These are phyloP conservation scores for Pseudomyrmex pallidus DNA, from an alignment of 1,140 invertebrate genomes.

Conservation along the genomic window DNA sequence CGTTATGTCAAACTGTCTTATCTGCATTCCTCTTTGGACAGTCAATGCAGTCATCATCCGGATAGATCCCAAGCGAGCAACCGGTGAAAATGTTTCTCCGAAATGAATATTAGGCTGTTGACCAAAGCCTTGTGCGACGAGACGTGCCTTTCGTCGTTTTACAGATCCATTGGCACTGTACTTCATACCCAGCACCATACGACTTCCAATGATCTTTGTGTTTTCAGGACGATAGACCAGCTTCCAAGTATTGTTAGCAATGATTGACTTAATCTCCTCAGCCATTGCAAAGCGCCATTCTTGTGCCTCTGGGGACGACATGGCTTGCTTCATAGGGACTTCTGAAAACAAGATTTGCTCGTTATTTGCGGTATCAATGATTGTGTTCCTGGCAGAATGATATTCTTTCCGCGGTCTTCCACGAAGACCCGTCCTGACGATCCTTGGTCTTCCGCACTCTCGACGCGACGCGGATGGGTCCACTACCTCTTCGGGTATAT, in stretches of 20 bases:
- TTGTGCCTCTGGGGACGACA: not conserved
- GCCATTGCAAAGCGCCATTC: slow-evolving; percentile 13
- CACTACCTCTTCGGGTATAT: not conserved
- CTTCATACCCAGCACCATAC: slow-evolving; percentile 14
- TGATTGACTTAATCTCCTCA: not conserved
- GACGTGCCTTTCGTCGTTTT: not conserved
- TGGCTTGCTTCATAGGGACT: not conserved
- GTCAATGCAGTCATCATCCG: not conserved
- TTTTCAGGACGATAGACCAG: not conserved
- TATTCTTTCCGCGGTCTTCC: slow-evolving; percentile 16
- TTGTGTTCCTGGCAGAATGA: not conserved
- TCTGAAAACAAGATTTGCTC: not conserved
- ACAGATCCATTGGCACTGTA: not conserved
- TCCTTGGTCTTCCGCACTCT: not conserved
- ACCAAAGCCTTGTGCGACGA: slow-evolving; percentile 15
- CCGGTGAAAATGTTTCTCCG: slow-evolving; percentile 1
- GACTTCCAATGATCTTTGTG: not conserved
- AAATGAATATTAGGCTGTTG: slow-evolving; percentile 22
- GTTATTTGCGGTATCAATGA: no score
- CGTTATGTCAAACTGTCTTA: slow-evolving; percentile 39
- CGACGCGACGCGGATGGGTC: not conserved
- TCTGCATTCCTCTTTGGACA: not conserved
- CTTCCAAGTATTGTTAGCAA: slow-evolving; percentile 17
- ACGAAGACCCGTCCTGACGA: not conserved
- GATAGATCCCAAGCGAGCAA: slow-evolving; percentile 7